Percentiles rank a stretch among this genome's conserved stretches.
phyloP scores from a whole-genome alignment of 2,797 vertebrate species.

The Sciurus vulgaris region DNA sequence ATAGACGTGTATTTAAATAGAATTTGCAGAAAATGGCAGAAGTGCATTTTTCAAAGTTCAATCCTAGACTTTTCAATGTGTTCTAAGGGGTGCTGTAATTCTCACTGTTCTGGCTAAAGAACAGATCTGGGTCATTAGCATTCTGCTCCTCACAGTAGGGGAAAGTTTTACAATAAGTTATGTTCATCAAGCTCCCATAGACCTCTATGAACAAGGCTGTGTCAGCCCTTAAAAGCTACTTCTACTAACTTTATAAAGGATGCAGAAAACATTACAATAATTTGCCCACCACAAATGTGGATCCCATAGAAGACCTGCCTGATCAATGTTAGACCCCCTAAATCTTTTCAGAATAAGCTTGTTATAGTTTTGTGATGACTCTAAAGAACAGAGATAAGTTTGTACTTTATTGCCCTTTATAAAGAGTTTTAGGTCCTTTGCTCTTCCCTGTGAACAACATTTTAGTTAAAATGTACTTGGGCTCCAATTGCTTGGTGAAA shows the following conservation, averaged over 20 bases:
- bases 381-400: background rate
- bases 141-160: conserved; percentile 77
- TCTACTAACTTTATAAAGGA: conserved; percentile 72
- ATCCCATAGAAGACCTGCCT: conserved; percentile 64
- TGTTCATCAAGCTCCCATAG: conserved; percentile 62
- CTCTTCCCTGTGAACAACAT: conserved; percentile 24
- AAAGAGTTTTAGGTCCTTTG: conserved; percentile 66
- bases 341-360: conserved; percentile 72
- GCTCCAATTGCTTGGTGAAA: conserved; percentile 71
- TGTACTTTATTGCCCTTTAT: conserved; percentile 66
- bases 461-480: conserved; percentile 68
- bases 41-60: conserved; percentile 78
- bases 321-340: conserved; percentile 56
- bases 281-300: conserved; percentile 29
- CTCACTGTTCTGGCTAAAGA: conserved; percentile 77
- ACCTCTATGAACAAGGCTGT: conserved; percentile 79
- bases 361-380: background rate
- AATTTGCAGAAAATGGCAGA: conserved; percentile 72
- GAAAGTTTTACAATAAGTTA: conserved; percentile 80
- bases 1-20: conserved; percentile 66
- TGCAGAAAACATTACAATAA: conserved; percentile 70
- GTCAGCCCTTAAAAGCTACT: conserved; percentile 65
- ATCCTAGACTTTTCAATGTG: conserved; percentile 74
- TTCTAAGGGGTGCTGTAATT: conserved; percentile 75
- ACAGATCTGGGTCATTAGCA: conserved; percentile 80